phyloP scores from a whole-genome alignment of 2,888 invertebrate genomes.

The Heteromyza rotundicornis region DNA sequence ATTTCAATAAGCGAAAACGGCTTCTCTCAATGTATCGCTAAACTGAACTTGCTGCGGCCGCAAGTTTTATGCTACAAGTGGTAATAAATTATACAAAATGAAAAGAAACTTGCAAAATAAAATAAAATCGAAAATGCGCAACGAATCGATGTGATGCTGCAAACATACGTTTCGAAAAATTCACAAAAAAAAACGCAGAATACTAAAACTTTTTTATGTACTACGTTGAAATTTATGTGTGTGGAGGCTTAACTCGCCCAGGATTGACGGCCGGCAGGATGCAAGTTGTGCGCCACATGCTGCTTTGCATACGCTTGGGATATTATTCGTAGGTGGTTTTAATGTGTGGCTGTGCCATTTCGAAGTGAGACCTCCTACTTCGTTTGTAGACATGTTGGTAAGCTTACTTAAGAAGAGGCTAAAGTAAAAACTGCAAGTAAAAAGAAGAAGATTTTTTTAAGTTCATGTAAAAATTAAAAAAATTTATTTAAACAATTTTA shows the following conservation, averaged over 20 bases:
- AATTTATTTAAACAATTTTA: too few relatives aligned
- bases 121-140: slow-evolving; percentile 9
- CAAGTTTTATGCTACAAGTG: not conserved
- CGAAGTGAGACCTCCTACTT: not conserved
- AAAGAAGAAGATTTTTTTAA: too few relatives aligned
- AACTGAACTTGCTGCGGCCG: not conserved
- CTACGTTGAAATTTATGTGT: not conserved
- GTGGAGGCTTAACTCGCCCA: not conserved
- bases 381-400: too few relatives aligned
- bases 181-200: not conserved
- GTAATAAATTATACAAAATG: not conserved
- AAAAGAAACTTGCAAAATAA: not conserved
- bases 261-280: not conserved
- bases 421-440: too few relatives aligned
- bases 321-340: not conserved
- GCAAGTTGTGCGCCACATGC: not conserved
- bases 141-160: not conserved
- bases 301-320: too few relatives aligned
- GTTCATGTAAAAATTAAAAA: too few relatives aligned
- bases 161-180: too few relatives aligned
- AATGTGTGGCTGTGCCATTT: not conserved
- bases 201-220: slow-evolving; percentile 5
- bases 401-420: too few relatives aligned
- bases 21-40: too few relatives aligned
- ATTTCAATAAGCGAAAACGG: too few relatives aligned